Evolutionary conservation across 2,888 invertebrate species (phyloP), one percentile per base, ranked within the genome.

Genomic region (Epiperipatus broadwayi): DNA sequence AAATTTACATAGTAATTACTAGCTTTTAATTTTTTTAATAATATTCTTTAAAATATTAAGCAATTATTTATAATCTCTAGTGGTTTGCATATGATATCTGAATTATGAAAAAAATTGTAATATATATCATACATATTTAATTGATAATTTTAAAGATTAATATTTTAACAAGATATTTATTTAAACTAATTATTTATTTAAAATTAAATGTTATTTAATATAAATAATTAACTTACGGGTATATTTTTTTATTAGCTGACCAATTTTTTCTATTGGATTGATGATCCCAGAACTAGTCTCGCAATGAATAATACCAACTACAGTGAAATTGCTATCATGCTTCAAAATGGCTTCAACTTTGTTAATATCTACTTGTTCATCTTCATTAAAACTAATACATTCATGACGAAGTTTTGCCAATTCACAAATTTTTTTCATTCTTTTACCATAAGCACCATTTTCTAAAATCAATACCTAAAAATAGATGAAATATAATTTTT

Each of bases 271-370:
- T 4, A 64, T 55, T 3, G 59, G 59, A 46, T 64, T 65, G 27
- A 64, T 44, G 7, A 62, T 52, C 3, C 64, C 65, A 18, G 57
- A 58, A 43, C 60, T 62, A 3, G 64, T 65, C 45, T 65, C 64
- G 48, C 61, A 61, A 44, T 65, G 65, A 10, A 63, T 59, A 5
- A 61, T 48, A 8, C 56, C 51, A 14, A 64, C 59, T n/a, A 54
- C 44, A 5, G 52, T 55, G 48, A 54, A 61, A 3, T 48, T 43
- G 15, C 44, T 49, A n/a, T 53, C 50, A 21, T 35, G 41, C 35
- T 47, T 46, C 20, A 56, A 40, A 19, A 54, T 44, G 16, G 49
- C 45, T 30, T 51, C 48, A 10, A 56, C 50, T 4, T 41, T 37
- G 3, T 45, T 40, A 16, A 50, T 37, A 39, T 53, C 47, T 5